phyloP scores from a whole-genome alignment of 2,113 vertebrate species.

The Microcebus jonahi region DNA sequence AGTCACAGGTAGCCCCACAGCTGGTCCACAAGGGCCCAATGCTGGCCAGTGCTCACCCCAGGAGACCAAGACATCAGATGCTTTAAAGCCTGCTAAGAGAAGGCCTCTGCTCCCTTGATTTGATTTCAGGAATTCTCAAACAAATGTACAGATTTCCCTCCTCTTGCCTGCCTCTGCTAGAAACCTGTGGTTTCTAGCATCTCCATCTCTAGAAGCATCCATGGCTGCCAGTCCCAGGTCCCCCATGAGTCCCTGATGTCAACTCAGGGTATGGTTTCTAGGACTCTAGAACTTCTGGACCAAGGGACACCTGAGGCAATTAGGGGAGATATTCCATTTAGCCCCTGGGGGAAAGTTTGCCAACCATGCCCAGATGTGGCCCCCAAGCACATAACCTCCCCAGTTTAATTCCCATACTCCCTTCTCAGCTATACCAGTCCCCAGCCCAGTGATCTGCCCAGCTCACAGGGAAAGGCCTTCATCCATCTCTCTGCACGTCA shows the following conservation, averaged over 20 bases:
- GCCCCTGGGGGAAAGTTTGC: neutral
- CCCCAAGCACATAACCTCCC: neutral
- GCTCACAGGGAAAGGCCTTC: neutral
- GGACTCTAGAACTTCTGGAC: neutral
- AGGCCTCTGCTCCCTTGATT: neutral
- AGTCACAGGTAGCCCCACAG: neutral
- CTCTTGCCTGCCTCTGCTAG: neutral
- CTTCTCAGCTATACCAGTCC: neutral
- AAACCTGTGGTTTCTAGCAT: neutral
- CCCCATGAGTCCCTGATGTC: neutral
- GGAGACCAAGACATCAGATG: neutral
- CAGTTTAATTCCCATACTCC: neutral
- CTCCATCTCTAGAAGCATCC: neutral
- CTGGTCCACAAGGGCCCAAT: fast-evolving
- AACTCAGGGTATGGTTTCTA: neutral
- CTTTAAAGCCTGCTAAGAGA: neutral
- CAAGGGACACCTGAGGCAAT: neutral
- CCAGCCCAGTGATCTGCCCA: neutral
- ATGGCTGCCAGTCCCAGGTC: neutral
- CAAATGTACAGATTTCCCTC: neutral
- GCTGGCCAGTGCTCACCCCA: neutral
- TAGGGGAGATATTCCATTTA: neutral
- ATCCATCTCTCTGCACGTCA: neutral
- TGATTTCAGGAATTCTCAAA: neutral
- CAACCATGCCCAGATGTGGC: neutral